Conservation (phyloP, 2,888 invertebrate species). For the Girardia tigrina region DNA sequence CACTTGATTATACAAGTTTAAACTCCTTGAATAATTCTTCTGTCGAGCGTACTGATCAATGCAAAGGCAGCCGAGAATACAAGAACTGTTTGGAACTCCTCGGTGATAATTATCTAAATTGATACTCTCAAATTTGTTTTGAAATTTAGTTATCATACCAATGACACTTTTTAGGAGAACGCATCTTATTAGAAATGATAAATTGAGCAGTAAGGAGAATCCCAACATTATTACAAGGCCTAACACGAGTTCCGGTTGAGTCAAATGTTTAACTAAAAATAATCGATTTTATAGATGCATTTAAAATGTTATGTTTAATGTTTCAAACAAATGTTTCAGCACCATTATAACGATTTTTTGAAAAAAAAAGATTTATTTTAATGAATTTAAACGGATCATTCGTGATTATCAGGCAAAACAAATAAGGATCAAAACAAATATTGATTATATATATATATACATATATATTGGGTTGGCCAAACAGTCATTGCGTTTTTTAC, state of each 20-base stretch:
- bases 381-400: too few species aligned
- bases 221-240: neutral
- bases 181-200: neutral
- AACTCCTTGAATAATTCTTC: neutral
- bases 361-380: too few species aligned
- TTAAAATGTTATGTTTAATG: too few species aligned
- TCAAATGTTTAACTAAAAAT: neutral
- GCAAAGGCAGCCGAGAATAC: neutral
- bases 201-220: conserved; percentile 14
- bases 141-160: neutral
- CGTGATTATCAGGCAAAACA: too few species aligned
- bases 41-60: neutral
- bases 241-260: neutral
- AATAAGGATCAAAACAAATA: too few species aligned
- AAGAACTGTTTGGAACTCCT: neutral
- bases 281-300: too few species aligned
- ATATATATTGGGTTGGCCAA: too few species aligned
- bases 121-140: neutral
- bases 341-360: too few species aligned
- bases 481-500: too few species aligned
- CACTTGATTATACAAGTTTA: neutral
- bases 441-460: too few species aligned
- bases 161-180: neutral
- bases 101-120: neutral
- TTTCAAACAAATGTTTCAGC: too few species aligned